These are phyloP conservation scores for Drosophila ezoana DNA, from an alignment of 2,888 invertebrate genomes.

Conservation along the genomic window DNA sequence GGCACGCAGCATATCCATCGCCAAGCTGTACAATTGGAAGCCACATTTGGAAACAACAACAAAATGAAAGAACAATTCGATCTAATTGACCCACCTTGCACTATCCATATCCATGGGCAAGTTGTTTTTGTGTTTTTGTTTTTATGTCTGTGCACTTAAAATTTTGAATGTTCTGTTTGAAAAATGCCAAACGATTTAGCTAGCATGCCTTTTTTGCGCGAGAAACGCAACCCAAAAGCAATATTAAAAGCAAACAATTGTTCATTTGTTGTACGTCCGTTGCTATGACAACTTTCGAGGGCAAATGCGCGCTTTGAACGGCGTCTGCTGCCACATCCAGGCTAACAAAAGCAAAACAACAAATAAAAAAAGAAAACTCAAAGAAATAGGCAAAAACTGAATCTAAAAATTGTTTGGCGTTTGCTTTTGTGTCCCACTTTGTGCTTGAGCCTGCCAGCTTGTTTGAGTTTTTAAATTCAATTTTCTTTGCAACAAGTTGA, in stretches of 20 bases:
- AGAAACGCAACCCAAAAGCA: conserved; percentile 16
- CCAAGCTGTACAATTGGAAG: conserved; percentile 34
- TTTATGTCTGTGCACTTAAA: conserved; percentile 23
- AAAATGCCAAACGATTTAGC: conserved; percentile 23
- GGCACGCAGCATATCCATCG: conserved; percentile 53
- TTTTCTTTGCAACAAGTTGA: conserved; percentile 34
- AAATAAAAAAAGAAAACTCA: conserved; percentile 9
- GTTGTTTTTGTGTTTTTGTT: background rate
- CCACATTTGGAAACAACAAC: background rate
- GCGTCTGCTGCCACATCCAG: conserved; percentile 1
- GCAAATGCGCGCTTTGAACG: conserved; percentile 10
- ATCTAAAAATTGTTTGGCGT: conserved; percentile 6
- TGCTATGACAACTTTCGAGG: conserved; percentile 46
- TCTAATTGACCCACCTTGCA: conserved; percentile 23
- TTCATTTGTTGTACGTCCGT: conserved; percentile 48
- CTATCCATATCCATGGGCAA: conserved; percentile 32
- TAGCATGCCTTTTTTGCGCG: conserved; percentile 9
- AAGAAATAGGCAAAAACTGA: background rate
- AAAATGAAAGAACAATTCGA: background rate
- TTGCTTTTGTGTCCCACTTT: conserved; percentile 10
- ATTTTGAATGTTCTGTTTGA: conserved; percentile 31
- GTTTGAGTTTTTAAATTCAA: conserved; percentile 37
- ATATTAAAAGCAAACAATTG: conserved; percentile 21
- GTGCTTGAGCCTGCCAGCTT: conserved; percentile 27
- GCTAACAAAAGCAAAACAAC: background rate